These are phyloP conservation scores for Torymus tubicola DNA, from an alignment of 2,888 invertebrate genomes.

Conservation along the genomic window DNA sequence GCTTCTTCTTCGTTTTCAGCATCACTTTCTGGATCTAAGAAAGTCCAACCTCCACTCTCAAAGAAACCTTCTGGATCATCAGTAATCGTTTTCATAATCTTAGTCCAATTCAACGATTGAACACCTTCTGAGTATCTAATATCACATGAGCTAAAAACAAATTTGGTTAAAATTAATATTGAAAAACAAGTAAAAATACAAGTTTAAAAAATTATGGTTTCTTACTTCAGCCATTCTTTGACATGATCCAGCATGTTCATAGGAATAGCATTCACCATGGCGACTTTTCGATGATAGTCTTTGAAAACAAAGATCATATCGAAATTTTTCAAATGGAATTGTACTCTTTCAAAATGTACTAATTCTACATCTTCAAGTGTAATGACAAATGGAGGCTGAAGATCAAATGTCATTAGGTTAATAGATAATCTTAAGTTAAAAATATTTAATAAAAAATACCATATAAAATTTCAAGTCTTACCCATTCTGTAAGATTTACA, in stretches of 20 bases:
- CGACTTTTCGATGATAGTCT: conserved; percentile 95
- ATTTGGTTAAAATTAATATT: conserved; percentile 21
- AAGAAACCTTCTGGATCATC: conserved; percentile 99
- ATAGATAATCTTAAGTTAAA: conserved; percentile 9
- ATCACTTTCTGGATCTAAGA: conserved; percentile 96
- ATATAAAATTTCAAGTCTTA: conserved; percentile 65
- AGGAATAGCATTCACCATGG: conserved; percentile 99
- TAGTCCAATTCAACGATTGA: conserved; percentile 98
- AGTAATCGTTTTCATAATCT: conserved; percentile 99
- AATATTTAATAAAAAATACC: conserved; percentile 32
- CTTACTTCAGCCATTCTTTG: conserved; percentile 99
- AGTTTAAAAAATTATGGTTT: conserved; percentile 19
- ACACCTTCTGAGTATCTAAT: conserved; percentile 98
- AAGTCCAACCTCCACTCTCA: conserved; percentile 98
- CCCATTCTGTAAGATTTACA: conserved; percentile 98
- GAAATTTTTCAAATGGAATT: conserved; percentile 98
- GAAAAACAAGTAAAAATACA: conserved; percentile 6
- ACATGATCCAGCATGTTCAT: conserved; percentile 99
- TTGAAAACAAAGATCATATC: conserved; percentile 99
- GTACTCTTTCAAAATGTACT: conserved; percentile 99
- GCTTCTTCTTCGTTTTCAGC: conserved; percentile 82
- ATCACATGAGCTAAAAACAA: conserved; percentile 88
- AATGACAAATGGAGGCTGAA: conserved; percentile 96
- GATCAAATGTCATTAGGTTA: not conserved
- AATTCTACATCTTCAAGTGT: conserved; percentile 98